phyloP scores from a whole-genome alignment of 2,113 vertebrate species.

The Bos javanicus region DNA sequence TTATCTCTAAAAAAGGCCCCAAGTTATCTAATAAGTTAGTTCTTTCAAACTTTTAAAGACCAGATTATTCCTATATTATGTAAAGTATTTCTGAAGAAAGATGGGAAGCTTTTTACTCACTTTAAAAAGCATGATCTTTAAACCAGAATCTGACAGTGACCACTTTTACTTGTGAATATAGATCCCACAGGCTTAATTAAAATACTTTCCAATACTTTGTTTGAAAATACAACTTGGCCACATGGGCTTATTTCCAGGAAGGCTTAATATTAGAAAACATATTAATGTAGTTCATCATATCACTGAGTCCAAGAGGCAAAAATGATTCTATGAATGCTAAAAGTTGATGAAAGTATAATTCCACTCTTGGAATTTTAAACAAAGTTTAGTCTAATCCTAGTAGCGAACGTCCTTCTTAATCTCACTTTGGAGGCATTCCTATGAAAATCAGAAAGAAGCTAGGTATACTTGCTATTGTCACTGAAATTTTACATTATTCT shows the following conservation, averaged over 20 bases:
- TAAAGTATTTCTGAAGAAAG: neutral
- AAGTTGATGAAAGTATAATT: neutral
- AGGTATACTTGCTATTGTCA: neutral
- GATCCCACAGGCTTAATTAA: neutral
- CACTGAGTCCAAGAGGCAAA: neutral
- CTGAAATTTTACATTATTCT: neutral
- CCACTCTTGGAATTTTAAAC: neutral
- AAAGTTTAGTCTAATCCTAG: neutral
- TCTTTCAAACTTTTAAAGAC: neutral
- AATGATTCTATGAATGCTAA: neutral
- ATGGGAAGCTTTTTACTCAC: neutral
- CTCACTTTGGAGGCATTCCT: neutral
- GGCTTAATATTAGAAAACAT: neutral
- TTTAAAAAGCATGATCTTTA: neutral
- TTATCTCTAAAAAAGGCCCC: neutral
- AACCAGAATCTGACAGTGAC: neutral
- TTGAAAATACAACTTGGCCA: neutral
- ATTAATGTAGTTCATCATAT: neutral
- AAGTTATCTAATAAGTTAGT: neutral
- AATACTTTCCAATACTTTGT: neutral
- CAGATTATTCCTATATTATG: neutral
- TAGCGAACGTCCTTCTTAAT: neutral
- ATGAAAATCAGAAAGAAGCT: neutral
- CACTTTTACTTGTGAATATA: neutral
- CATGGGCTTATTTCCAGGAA: neutral